phyloP scores from a whole-genome alignment of 2,113 vertebrate genomes.

The Melanerpes aurifrons region DNA sequence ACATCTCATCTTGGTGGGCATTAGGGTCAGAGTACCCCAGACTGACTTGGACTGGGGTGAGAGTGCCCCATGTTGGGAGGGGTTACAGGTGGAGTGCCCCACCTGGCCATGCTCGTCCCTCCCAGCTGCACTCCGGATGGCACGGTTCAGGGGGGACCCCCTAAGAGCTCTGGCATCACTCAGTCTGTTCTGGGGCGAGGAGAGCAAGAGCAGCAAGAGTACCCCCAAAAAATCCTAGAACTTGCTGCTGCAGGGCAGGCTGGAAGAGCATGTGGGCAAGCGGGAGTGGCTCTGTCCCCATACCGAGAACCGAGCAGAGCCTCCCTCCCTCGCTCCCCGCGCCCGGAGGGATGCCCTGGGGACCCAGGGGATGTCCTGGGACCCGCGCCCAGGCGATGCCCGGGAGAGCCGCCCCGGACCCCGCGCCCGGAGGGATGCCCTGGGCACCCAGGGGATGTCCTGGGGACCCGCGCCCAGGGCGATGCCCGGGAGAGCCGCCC shows the following conservation, averaged over 20 bases:
- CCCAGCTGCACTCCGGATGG: background rate
- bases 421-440: background rate
- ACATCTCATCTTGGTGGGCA: accelerated
- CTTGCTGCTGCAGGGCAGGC: background rate
- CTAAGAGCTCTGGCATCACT: background rate
- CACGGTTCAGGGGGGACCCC: background rate
- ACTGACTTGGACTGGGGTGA: background rate
- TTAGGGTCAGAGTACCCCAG: too few relatives aligned
- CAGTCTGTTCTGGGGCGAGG: background rate
- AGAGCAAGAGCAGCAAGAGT: too few relatives aligned
- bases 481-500: background rate
- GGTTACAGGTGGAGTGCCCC: too few relatives aligned
- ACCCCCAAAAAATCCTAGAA: background rate
- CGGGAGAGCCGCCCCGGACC: background rate
- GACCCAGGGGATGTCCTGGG: too few relatives aligned
- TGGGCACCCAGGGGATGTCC: too few relatives aligned
- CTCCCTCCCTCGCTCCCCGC: background rate
- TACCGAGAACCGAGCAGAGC: accelerated
- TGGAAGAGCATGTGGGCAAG: background rate
- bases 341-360: too few relatives aligned
- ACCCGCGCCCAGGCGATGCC: background rate
- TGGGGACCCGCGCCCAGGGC: background rate
- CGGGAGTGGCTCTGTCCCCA: background rate
- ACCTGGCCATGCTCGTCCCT: background rate
- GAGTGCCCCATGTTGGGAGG: background rate